Evolutionary conservation across 2,888 invertebrate genomes (phyloP).

Genomic region (Phrixothrix hirtus): DNA sequence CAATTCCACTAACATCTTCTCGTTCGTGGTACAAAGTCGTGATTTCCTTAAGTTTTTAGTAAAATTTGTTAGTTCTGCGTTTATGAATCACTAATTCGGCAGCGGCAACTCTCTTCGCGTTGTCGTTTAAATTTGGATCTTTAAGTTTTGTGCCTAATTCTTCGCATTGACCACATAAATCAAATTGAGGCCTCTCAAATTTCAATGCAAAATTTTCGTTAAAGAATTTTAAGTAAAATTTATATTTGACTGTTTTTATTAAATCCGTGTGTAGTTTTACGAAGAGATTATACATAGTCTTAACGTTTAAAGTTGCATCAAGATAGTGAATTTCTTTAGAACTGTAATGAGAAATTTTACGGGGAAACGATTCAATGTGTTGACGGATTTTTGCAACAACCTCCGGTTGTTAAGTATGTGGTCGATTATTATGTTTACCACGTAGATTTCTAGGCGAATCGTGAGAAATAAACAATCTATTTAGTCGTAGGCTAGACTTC

Average conservation of each 20-base stretch:
- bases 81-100: not conserved
- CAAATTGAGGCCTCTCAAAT: not conserved
- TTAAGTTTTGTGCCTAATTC: not conserved
- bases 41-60: not conserved
- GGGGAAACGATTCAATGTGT: no score
- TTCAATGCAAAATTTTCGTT: not conserved
- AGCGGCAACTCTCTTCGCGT: not conserved
- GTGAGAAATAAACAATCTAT: no score
- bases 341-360: no score
- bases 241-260: not conserved
- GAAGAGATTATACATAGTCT: not conserved
- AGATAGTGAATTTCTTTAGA: no score
- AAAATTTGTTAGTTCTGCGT: not conserved
- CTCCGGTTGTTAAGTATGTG: no score
- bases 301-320: no score
- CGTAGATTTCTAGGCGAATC: no score
- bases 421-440: no score
- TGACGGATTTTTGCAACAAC: no score
- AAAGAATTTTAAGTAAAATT: not conserved
- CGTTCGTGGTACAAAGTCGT: not conserved
- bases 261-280: not conserved
- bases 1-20: not conserved
- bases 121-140: no score
- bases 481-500: no score
- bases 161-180: not conserved